A percentile compares a stretch with the other conserved stretches of the same genome.
Conservation (phyloP, 2,797 vertebrate genomes). For the Coluber constrictor region DNA sequence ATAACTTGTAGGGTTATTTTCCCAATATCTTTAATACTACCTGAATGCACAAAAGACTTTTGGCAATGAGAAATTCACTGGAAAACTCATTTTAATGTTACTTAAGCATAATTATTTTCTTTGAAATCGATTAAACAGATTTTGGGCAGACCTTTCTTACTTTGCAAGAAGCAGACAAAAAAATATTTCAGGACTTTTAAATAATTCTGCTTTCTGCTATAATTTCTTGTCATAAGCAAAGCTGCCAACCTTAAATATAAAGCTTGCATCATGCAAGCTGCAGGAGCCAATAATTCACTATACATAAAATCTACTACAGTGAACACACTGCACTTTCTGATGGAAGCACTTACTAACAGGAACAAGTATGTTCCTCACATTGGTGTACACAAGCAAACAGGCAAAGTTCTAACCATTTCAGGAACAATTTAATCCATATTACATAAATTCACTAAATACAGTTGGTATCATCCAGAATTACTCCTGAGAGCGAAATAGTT, state of each 20-base stretch:
- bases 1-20: neutral
- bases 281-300: neutral
- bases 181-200: neutral
- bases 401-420: slow-evolving; percentile 65
- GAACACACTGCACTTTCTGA: neutral
- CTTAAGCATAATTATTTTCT: neutral
- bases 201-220: neutral
- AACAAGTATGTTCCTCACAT: slow-evolving; percentile 39
- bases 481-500: slow-evolving; percentile 70
- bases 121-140: neutral
- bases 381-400: slow-evolving; percentile 59
- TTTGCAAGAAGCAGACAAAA: neutral
- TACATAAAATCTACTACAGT: neutral
- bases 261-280: neutral
- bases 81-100: neutral
- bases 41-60: neutral
- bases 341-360: slow-evolving; percentile 17
- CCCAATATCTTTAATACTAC: neutral
- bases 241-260: neutral
- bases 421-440: slow-evolving; percentile 70
- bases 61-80: neutral
- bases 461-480: slow-evolving; percentile 67
- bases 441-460: slow-evolving; percentile 68
- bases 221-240: neutral
- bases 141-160: neutral